Evolutionary conservation across 2,888 invertebrate genomes (phyloP).

Genomic region (Megaustenia siamemsis): DNA sequence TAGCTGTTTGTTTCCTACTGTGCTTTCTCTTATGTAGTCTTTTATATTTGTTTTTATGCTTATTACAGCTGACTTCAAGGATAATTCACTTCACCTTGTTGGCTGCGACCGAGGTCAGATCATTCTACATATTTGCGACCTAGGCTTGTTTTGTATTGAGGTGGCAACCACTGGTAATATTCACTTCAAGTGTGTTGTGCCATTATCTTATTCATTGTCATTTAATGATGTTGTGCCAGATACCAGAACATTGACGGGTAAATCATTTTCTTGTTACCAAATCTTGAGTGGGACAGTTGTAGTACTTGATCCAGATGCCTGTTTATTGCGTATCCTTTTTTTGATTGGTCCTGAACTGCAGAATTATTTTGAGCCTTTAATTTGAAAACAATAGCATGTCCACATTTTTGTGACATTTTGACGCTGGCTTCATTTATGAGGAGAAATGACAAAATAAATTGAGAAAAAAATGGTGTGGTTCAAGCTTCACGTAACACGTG

Average conservation of each 20-base stretch:
- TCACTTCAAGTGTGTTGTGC: constrained; percentile 7
- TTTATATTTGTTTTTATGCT: background rate
- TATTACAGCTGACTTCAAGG: constrained; percentile 11
- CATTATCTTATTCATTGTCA: constrained; percentile 26
- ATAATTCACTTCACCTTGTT: constrained; percentile 32
- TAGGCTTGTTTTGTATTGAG: constrained; percentile 25
- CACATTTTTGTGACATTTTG: no score
- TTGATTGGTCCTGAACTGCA: background rate
- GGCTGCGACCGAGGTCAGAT: constrained; percentile 43
- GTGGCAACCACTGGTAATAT: background rate
- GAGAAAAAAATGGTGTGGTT: no score
- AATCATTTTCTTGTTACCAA: constrained; percentile 27
- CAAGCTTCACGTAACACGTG: no score
- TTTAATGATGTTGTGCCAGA: background rate
- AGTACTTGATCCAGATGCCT: constrained; percentile 43
- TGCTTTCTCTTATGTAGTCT: no score
- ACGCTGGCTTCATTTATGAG: no score
- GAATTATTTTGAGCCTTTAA: background rate
- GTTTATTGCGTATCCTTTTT: constrained; percentile 58
- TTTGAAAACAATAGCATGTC: no score
- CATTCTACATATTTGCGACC: background rate
- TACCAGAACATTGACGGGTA: background rate
- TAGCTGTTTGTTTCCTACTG: no score
- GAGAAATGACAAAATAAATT: no score
- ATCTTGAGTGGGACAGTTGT: constrained; percentile 45